phyloP scores from a whole-genome alignment of 1,140 invertebrate species.

The roundworm (Caenorhabditis elegans) region DNA sequence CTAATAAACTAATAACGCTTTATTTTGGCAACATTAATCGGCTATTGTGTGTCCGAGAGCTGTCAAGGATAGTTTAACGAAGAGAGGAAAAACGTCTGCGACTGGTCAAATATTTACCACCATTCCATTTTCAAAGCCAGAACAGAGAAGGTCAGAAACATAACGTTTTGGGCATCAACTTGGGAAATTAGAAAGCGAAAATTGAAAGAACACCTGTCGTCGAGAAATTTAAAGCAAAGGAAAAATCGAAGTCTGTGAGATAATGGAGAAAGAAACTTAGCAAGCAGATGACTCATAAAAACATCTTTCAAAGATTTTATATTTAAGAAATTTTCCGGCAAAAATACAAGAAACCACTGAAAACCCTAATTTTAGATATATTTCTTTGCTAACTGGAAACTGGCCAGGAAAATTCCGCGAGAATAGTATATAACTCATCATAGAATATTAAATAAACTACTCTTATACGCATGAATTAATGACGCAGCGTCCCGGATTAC shows the following conservation, averaged over 20 bases:
- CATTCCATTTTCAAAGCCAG: not conserved
- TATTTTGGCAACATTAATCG: not conserved
- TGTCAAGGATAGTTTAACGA: constrained; percentile 9
- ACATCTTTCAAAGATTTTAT: not conserved
- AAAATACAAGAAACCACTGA: no score
- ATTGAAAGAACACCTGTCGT: not conserved
- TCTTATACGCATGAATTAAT: constrained; percentile 29
- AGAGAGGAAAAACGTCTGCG: not conserved
- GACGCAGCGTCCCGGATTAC: constrained; percentile 20
- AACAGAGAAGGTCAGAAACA: constrained; percentile 16
- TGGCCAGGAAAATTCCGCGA: not conserved
- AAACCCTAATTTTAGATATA: no score
- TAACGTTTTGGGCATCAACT: not conserved
- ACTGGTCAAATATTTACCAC: constrained; percentile 28
- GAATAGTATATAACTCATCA: constrained; percentile 20
- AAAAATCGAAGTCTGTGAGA: not conserved
- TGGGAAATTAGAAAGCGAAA: not conserved
- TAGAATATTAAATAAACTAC: constrained; percentile 20
- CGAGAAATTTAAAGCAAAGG: not conserved
- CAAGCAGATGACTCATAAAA: constrained; percentile 21
- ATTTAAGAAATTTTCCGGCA: not conserved
- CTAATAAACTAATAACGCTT: no score
- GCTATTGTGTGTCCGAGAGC: constrained; percentile 15
- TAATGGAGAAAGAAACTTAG: not conserved
- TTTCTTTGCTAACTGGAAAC: no score